Conservation (phyloP, 2,797 vertebrate genomes). For the Gadopsis bispinosus region DNA sequence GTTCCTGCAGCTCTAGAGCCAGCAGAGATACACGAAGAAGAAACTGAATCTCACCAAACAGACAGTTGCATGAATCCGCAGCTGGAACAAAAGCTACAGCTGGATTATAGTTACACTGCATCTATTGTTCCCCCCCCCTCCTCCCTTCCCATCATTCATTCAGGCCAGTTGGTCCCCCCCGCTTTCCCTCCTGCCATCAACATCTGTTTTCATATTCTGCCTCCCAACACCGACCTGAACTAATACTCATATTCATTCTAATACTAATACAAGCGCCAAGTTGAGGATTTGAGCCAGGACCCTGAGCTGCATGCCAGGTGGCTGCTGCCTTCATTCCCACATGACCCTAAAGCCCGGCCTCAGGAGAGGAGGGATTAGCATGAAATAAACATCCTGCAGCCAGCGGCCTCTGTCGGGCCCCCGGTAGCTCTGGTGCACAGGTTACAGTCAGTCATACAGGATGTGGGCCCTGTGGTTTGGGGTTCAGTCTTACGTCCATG, state of each 20-base stretch:
- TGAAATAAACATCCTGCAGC: conserved; percentile 70
- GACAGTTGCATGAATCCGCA: conserved; percentile 40
- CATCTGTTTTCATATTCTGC: conserved; percentile 86
- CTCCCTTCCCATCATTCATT: conserved; percentile 63
- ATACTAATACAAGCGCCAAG: conserved; percentile 79
- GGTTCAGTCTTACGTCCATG: neutral
- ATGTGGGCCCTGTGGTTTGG: conserved; percentile 23
- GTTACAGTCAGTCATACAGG: conserved; percentile 40
- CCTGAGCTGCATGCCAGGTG: conserved; percentile 78
- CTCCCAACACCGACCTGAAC: conserved; percentile 80
- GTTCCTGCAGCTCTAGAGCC: conserved; percentile 28
- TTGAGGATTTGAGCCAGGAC: conserved; percentile 81
- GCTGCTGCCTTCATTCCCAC: conserved; percentile 79
- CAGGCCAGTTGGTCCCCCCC: conserved; percentile 69
- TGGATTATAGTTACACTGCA: conserved; percentile 51
- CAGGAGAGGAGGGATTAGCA: conserved; percentile 78
- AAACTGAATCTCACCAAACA: conserved; percentile 18
- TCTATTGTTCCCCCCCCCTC: conserved; percentile 35
- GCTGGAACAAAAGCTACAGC: conserved; percentile 46
- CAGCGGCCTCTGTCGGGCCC: conserved; percentile 61
- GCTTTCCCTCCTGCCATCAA: conserved; percentile 74
- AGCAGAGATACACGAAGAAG: conserved; percentile 5
- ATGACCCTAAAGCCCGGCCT: conserved; percentile 79
- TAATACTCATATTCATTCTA: conserved; percentile 84
- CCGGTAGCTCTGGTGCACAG: conserved; percentile 43